phyloP scores from a whole-genome alignment of 2,797 vertebrate species.

The Ataeniobius toweri region DNA sequence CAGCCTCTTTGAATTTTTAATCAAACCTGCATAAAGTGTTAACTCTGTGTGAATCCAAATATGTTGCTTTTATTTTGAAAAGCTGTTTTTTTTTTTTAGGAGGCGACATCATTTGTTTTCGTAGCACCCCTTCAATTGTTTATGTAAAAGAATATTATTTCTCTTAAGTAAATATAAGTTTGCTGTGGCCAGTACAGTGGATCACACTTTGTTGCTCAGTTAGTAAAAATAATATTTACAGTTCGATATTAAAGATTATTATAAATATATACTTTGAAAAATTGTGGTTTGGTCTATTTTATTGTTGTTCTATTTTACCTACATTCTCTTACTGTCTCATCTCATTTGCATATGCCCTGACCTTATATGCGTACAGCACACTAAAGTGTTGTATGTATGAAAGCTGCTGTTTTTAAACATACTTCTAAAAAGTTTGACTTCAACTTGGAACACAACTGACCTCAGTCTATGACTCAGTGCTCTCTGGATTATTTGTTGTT shows the following conservation, averaged over 20 bases:
- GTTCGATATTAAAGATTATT: neutral
- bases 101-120: neutral
- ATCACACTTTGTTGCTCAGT: neutral
- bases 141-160: neutral
- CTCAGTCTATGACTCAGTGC: slow-evolving; percentile 31
- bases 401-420: neutral
- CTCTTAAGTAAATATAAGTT: neutral
- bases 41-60: too few relatives aligned
- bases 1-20: neutral
- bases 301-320: neutral
- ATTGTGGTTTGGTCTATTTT: neutral
- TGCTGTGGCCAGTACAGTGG: neutral
- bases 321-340: neutral
- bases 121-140: neutral
- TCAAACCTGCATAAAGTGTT: too few relatives aligned
- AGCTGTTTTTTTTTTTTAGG: neutral
- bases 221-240: neutral
- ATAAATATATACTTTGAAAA: neutral
- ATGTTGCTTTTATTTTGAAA: neutral
- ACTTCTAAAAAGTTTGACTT: slow-evolving; percentile 7
- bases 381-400: too few relatives aligned
- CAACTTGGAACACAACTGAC: slow-evolving; percentile 11
- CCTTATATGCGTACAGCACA: neutral
- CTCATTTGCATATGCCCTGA: neutral
- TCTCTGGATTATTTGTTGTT: slow-evolving; percentile 43